A percentile compares a stretch with the other conserved stretches of the same genome.
phyloP scores from a whole-genome alignment of 2,888 invertebrate species.

The Drosophila neonasuta region DNA sequence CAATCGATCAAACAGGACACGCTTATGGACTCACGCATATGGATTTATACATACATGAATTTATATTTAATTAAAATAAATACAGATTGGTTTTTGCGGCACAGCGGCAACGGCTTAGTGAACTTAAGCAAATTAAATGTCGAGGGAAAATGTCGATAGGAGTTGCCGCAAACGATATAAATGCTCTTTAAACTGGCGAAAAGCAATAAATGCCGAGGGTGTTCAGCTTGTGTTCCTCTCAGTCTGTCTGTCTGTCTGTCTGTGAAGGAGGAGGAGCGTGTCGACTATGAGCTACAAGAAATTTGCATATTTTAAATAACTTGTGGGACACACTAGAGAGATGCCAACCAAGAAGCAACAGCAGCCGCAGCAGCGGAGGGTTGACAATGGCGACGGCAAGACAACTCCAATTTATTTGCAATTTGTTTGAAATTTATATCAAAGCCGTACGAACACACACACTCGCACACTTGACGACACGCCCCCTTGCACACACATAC shows the following conservation, averaged over 20 bases:
- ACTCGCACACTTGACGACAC: constrained; percentile 21
- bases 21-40: constrained; percentile 14
- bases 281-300: constrained; percentile 53
- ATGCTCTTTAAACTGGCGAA: constrained; percentile 63
- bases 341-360: too few relatives aligned
- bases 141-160: constrained; percentile 34
- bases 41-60: constrained; percentile 19
- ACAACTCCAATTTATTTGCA: constrained; percentile 77
- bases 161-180: constrained; percentile 38
- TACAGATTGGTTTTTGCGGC: constrained; percentile 47
- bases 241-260: constrained; percentile 4
- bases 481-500: constrained; percentile 16
- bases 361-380: constrained; percentile 26
- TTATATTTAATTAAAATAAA: constrained; percentile 71
- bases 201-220: constrained; percentile 57
- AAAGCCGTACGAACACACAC: constrained; percentile 47
- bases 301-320: constrained; percentile 75
- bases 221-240: constrained; percentile 13
- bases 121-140: constrained; percentile 70
- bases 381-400: constrained; percentile 62
- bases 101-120: constrained; percentile 45
- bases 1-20: constrained; percentile 24
- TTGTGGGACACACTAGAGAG: constrained; percentile 55
- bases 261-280: constrained; percentile 13
- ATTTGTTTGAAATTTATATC: constrained; percentile 76